Evolutionary conservation across 2,888 invertebrate species (phyloP), one percentile per base, ranked within the genome.

Genomic region (Nyleta sp.): DNA sequence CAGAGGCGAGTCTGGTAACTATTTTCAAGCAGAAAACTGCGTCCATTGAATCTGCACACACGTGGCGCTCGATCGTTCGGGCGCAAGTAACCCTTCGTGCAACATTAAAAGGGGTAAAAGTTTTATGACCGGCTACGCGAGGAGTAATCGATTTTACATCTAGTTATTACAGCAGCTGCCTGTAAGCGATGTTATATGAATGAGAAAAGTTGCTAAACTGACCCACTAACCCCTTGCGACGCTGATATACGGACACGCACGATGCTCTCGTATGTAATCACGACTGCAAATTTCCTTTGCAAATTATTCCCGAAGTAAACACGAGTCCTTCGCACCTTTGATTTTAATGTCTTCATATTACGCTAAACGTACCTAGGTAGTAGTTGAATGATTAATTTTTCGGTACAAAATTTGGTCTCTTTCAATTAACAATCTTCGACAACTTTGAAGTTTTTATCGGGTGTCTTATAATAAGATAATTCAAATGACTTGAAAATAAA

Each of bases 111-210:
- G 71, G 71, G 71, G 62, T 48, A 53, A 71, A 53, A 62, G 62
- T 62, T 71, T 71, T 71, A 62, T 46, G 62, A 53, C 53, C 71
- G 18, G 62, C 62, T 62, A 62, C 28, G 62, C 53, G 53, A 52
- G 52, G 33, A 62, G 71, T 31, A 62, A 71, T 71, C 71, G 62
- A 71, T 71, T 71, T 71, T 71, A 71, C 71, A 71, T 71, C 71
- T 71, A 62, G 71, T 62, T 71, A 71, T 71, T 71, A 33, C 53
- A 53, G 62, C 71, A 71, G 71, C 71, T 71, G 71, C 71, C 22
- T 53, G 22, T 33, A 52, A 53, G 62, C 53, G 71, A 35, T 52
- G 71, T 46, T 52, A 38, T 31, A 35, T 50, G 53, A 62, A 53
- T 62, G 52, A 53, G 62, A 71, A 44, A 71, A 71, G 71, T 71